phyloP scores from a whole-genome alignment of 1,140 invertebrate genomes.

The Pseudomyrmex cubaensis region DNA sequence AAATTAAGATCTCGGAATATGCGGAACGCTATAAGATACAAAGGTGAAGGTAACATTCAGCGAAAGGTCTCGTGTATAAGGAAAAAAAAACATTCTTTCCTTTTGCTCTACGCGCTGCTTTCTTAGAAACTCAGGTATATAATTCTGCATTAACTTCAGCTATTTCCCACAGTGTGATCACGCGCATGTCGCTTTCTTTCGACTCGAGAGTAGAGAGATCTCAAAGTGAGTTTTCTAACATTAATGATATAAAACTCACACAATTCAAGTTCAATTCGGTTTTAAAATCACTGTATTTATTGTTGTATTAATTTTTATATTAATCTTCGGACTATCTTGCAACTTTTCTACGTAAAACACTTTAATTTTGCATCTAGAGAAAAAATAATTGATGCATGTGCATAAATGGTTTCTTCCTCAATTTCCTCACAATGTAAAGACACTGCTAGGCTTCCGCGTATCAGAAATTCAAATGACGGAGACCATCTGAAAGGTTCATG shows the following conservation, averaged over 20 bases:
- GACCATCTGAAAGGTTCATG: not conserved
- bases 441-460: too few relatives aligned
- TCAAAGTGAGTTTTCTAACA: not conserved
- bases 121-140: slow-evolving; percentile 27
- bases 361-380: not conserved
- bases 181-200: not conserved
- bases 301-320: not conserved
- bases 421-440: too few relatives aligned
- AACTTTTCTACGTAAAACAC: slow-evolving; percentile 10
- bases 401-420: too few relatives aligned
- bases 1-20: not conserved
- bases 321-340: not conserved
- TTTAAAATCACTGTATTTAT: not conserved
- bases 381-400: not conserved
- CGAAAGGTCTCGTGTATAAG: slow-evolving; percentile 40
- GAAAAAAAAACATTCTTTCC: not conserved
- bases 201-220: not conserved
- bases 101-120: not conserved
- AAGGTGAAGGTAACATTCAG: slow-evolving; percentile 50
- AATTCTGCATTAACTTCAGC: not conserved
- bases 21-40: not conserved
- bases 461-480: slow-evolving; percentile 23
- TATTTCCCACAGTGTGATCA: slow-evolving; percentile 19
- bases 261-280: too few relatives aligned
- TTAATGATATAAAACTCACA: not conserved